Conservation (phyloP, 2,888 invertebrate species). For the Anarsia innoxiella region DNA sequence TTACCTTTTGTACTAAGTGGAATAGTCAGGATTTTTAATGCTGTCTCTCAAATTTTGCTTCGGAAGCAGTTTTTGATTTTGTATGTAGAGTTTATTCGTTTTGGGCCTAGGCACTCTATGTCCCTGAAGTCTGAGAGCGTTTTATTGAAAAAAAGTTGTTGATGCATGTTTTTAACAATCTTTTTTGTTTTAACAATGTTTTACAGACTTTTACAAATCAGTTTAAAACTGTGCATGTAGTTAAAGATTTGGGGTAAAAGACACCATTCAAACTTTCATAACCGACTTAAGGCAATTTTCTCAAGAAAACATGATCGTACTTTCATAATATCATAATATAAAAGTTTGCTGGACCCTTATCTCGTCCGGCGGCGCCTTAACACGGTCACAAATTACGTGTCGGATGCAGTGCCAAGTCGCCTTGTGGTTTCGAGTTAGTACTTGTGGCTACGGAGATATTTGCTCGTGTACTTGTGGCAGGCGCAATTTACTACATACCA, state of each 20-base stretch:
- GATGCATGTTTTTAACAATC: too few relatives aligned
- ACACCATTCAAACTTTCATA: background rate
- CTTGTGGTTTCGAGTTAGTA: conserved; percentile 15
- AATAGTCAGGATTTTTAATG: background rate
- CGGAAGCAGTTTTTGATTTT: background rate
- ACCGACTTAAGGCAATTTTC: conserved; percentile 21
- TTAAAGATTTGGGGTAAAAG: too few relatives aligned
- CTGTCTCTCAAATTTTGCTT: too few relatives aligned
- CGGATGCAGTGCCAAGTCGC: conserved; percentile 17
- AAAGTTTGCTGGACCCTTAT: conserved; percentile 36
- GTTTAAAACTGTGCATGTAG: too few relatives aligned
- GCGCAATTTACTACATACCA: conserved; percentile 7
- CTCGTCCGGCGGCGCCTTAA: conserved; percentile 23
- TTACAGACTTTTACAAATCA: too few relatives aligned
- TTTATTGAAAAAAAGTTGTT: too few relatives aligned
- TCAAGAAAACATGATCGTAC: conserved; percentile 24
- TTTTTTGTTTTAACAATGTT: too few relatives aligned
- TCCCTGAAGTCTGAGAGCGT: too few relatives aligned
- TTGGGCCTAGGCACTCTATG: too few relatives aligned
- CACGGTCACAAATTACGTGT: conserved; percentile 20
- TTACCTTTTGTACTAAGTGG: conserved; percentile 28
- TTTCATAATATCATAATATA: conserved; percentile 31
- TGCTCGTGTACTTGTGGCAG: conserved; percentile 10
- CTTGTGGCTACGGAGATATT: conserved; percentile 11
- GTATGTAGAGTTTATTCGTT: too few relatives aligned